Base-by-base conservation (phyloP, 2,797 vertebrate genomes). In the Clarias pachynema region DNA sequence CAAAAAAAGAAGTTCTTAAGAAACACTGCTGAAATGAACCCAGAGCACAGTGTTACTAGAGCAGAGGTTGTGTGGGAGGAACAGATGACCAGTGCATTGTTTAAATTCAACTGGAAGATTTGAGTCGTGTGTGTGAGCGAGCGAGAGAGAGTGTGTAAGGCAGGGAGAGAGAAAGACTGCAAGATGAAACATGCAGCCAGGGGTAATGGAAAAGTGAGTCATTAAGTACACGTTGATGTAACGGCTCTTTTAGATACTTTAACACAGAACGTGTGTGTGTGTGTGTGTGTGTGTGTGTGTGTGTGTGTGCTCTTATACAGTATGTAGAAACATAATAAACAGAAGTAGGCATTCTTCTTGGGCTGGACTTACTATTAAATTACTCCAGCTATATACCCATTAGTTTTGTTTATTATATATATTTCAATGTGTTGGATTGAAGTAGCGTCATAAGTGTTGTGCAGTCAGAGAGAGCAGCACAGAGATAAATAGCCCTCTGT, bases 81-180 rank as follows among this genome's bases (percentile, higher is more conserved):
- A 89, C 83, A 87, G 37, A 59, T 7, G 62, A 65, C 62, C 31
- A 75, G 65, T 70, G 65, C 53, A 0, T 82, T 82, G 79, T 88
- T 88, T 79, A 81, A 81, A 88, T 84, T 53, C 90, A 86, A 90
- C 84, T 81, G 93, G 92, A 79, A 89, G 83, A 86, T 91, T 88
- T 94, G 93, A 94, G 91, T 95, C 91, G 85, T 81, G 74, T 79
- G n/a, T 74, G 72, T 68, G 14, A 3, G 49, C 3, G 49, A 14
- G 49, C 12, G 12, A 14, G 49, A 3, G 49, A 53, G 49, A 53
- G 59, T 24, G 59, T 60, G 59, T 60, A 24, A 20, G 59, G 18
- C 18, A 6, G 59, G 22, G 5, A 60, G 15, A 29, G 26, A 31
- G 65, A 15, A 26, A 22, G 22, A 59, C 18, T 59, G 49, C 44